These are phyloP conservation scores for Amblyopsis rosae DNA, from an alignment of 2,113 vertebrate species.

Conservation along the genomic window DNA sequence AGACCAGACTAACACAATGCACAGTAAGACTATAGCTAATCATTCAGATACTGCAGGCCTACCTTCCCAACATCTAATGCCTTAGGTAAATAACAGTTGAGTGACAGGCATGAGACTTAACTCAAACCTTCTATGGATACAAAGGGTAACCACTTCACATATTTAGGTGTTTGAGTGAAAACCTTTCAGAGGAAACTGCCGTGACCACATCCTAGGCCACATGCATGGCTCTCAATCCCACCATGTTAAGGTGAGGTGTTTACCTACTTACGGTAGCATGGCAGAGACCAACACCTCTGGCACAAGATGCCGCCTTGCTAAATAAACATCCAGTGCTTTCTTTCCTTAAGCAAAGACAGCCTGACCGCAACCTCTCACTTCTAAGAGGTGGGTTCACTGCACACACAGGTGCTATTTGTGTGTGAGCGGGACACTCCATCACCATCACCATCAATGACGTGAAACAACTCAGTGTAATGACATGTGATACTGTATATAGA, in stretches of 20 bases:
- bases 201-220: conserved; percentile 62
- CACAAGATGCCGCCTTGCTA: conserved; percentile 32
- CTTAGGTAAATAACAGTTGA: too few species aligned
- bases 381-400: conserved; percentile 27
- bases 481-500: too few species aligned
- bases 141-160: conserved; percentile 16
- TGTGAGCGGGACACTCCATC: not conserved
- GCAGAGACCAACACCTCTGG: conserved; percentile 50
- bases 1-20: not conserved
- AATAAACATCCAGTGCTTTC: conserved; percentile 38
- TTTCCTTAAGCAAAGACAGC: conserved; percentile 11
- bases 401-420: conserved; percentile 49
- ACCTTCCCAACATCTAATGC: too few species aligned
- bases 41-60: too few species aligned
- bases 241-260: conserved; percentile 68
- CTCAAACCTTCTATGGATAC: too few species aligned
- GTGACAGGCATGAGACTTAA: too few species aligned
- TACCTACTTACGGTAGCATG: conserved; percentile 53
- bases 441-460: too few species aligned
- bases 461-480: too few species aligned
- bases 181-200: conserved; percentile 37
- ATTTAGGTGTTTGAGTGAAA: conserved; percentile 43
- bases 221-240: conserved; percentile 56
- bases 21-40: not conserved
- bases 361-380: conserved; percentile 48